phyloP scores from a whole-genome alignment of 1,140 invertebrate species.

The Tetragonula clypearis region DNA sequence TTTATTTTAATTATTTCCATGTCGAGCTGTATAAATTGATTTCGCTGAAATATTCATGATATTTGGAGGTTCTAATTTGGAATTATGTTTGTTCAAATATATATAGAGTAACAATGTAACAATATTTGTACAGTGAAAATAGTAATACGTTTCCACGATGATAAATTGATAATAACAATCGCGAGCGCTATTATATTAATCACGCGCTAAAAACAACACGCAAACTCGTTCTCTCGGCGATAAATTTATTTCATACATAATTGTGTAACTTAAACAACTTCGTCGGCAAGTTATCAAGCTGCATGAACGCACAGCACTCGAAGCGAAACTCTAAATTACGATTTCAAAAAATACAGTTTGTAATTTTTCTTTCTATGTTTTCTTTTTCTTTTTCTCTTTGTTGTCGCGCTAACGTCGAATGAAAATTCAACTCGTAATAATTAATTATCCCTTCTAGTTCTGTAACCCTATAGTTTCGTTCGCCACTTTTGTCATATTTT shows the following conservation, averaged over 20 bases:
- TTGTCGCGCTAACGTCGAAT: not conserved
- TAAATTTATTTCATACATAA: constrained; percentile 39
- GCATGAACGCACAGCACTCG: not conserved
- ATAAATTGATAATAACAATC: constrained; percentile 41
- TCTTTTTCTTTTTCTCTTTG: not conserved
- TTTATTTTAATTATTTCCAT: no score
- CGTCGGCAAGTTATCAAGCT: constrained; percentile 34
- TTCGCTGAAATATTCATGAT: not conserved
- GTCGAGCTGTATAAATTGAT: not conserved
- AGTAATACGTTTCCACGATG: constrained; percentile 4
- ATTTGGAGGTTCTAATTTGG: not conserved
- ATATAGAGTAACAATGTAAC: not conserved
- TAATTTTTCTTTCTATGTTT: not conserved
- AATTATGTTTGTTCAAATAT: not conserved
- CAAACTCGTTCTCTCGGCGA: constrained; percentile 1
- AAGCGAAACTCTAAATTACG: constrained; percentile 26
- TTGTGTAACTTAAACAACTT: constrained; percentile 37
- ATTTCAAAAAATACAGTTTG: not conserved
- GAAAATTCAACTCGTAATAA: not conserved
- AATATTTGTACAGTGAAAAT: not conserved
- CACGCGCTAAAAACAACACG: constrained; percentile 25
- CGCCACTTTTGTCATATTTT: not conserved
- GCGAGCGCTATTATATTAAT: constrained; percentile 24
- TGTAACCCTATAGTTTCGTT: not conserved
- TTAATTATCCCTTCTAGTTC: not conserved